These are phyloP conservation scores for Drosophila ananassae DNA, from an alignment of 1,140 invertebrate species.

Conservation along the genomic window DNA sequence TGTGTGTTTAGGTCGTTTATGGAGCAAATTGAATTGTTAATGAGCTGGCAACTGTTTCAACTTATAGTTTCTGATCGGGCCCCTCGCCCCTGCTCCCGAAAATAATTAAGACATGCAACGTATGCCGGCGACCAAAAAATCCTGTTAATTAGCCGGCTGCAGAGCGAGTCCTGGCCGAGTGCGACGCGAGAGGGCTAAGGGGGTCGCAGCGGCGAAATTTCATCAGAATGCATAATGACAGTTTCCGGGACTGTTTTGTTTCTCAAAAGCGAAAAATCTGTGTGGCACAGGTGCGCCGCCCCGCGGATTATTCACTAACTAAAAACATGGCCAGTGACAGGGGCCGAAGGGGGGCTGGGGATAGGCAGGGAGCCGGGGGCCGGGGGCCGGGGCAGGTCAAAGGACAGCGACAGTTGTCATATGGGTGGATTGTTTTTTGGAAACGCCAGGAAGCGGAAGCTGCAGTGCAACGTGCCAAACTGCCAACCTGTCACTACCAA, in stretches of 20 bases:
- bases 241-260: conserved; percentile 28
- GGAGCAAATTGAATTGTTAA: conserved; percentile 82
- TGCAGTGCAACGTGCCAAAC: conserved; percentile 64
- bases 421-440: conserved; percentile 70
- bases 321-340: conserved; percentile 53
- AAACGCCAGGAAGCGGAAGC: conserved; percentile 64
- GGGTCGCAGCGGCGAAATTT: conserved; percentile 58
- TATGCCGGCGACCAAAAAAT: background rate
- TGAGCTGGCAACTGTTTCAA: conserved; percentile 75
- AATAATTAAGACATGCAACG: conserved; percentile 27
- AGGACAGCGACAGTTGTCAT: conserved; percentile 69
- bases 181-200: conserved; percentile 18
- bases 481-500: conserved; percentile 41
- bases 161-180: conserved; percentile 63
- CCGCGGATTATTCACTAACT: conserved; percentile 62
- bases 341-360: background rate
- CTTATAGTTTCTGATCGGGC: conserved; percentile 52
- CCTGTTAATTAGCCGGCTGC: conserved; percentile 67
- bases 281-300: conserved; percentile 61
- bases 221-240: conserved; percentile 79
- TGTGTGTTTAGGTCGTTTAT: conserved; percentile 79
- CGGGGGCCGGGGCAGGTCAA: background rate
- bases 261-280: conserved; percentile 41
- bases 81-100: conserved; percentile 2
- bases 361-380: background rate